Evolutionary conservation across 2,797 vertebrate species (phyloP), one percentile per base, ranked within the genome.

Genomic region (Sphenodon punctatus): DNA sequence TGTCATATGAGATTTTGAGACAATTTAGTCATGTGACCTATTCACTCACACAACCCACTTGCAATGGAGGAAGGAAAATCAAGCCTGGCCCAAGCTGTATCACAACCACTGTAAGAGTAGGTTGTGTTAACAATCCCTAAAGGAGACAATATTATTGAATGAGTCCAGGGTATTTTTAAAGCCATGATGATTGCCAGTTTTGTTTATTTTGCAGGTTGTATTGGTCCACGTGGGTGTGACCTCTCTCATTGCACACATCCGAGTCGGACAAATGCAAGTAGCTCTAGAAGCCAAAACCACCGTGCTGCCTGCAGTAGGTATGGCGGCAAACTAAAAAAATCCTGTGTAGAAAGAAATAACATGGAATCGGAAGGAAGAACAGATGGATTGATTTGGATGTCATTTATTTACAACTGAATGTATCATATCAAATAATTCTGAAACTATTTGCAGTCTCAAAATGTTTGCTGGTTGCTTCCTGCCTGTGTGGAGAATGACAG

Each of bases 211-310:
- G 2, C 83, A 97, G 97, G 95, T 97, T 85, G 95, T 97, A 53
- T 89, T 97, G 85, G 67, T 97, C 77, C 97, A 98, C 0, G 32
- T 94, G 10, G 96, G 96, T 15, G 43, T 97, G 68, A 97, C 96
- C 7, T 98, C 95, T 7, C 94, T 97, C 70, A 98, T 97, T 0
- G 96, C 97, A 65, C 96, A 96, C 85, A 95, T 97, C 75, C 95
- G 97, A 82, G 95, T 97, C 8, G 96, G 97, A 3, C 96, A 87
- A 71, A 97, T 97, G 95, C 96, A 98, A 89, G 96, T 93, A 25
- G 96, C 97, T 16, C 92, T 98, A 79, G 97, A 98, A 94, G 94
- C 97, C 36, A 97, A 97, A 89, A 97, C 95, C 71, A 95, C 92
- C 1, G 95, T 97, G 39, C 85, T 96, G 36, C 96, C 96, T 17